phyloP scores from a whole-genome alignment of 2,888 invertebrate species.

The Hofmannophila pseudospretella region DNA sequence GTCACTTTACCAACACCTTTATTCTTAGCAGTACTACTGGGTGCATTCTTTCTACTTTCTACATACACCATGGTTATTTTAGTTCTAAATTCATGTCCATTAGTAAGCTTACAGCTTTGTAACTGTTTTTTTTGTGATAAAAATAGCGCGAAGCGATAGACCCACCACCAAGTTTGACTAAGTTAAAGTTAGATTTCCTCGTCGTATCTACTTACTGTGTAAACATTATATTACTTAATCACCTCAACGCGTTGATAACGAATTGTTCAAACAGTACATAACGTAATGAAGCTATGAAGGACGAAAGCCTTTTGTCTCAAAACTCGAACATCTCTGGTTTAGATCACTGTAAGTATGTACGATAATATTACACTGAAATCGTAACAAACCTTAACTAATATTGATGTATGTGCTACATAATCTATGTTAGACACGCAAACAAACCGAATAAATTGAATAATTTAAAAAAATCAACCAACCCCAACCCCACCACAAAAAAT shows the following conservation, averaged over 20 bases:
- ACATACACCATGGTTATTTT: conserved; percentile 55
- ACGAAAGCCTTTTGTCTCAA: conserved; percentile 65
- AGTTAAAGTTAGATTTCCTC: conserved; percentile 31
- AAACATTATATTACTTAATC: conserved; percentile 63
- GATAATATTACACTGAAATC: conserved; percentile 35
- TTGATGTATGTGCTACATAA: not conserved
- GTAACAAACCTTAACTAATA: conserved; percentile 5
- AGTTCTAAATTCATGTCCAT: conserved; percentile 3
- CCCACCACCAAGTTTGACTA: conserved; percentile 61
- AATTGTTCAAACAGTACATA: conserved; percentile 69
- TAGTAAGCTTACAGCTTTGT: conserved; percentile 7
- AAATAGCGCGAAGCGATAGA: conserved; percentile 36
- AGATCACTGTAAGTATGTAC: conserved; percentile 22
- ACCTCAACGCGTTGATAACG: conserved; percentile 62
- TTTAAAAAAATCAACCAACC: not conserved
- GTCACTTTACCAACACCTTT: conserved; percentile 40
- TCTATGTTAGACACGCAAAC: conserved; percentile 2
- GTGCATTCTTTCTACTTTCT: conserved; percentile 54
- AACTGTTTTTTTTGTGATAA: not conserved
- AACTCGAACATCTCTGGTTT: conserved; percentile 45
- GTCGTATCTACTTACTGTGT: conserved; percentile 58
- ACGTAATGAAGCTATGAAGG: conserved; percentile 70
- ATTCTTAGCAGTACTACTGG: conserved; percentile 40
- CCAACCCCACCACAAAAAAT: too few relatives aligned
- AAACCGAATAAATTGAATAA: not conserved